Base-by-base conservation (phyloP, 2,888 invertebrate genomes). In the Morpho deidamia region DNA sequence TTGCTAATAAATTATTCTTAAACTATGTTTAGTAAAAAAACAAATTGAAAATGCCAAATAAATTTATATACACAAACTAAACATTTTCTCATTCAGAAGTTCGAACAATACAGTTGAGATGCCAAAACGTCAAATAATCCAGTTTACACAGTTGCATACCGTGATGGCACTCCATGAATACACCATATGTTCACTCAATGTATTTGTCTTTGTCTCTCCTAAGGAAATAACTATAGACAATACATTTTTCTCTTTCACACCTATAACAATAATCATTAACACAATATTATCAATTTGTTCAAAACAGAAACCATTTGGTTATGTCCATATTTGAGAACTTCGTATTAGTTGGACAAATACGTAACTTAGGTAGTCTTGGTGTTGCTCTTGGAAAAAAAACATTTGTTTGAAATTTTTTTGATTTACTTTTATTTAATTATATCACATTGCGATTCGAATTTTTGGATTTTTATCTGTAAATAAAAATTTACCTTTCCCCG, bases 81-180 rank as follows among this genome's bases (percentile, higher is more conserved):
- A 23, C 5, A 23, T 23, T 23, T n/a, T n/a, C 3, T 23, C 23
- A 23, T 23, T 3, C 23, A 23, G 2, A 23, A 23, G 23, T 23
- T 23, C 23, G 4, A 23, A 47, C 42, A 40, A 45, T 51, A 38
- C 39, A 41, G n/a, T 55, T 51, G 46, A 32, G 23, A 40, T 32
- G 51, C 44, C 41, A 51, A 58, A 58, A 38, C 23, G 40, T 39
- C 44, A 48, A 51, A 53, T 58, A 52, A 55, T 64, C 58, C 48
- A 67, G 72, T 79, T 77, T 75, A 76, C 70, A 72, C 81, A 81
- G 78, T 71, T 80, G 71, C 69, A 63, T 65, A 64, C 62, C 70
- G 50, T 41, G 69, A 66, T 66, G 65, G 62, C 67, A 66, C 61
- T 66, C 63, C 68, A 68, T 69, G 72, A 75, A 74, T 67, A 65